Conservation (phyloP, 2,113 vertebrate species). For the Taxidea taxus region DNA sequence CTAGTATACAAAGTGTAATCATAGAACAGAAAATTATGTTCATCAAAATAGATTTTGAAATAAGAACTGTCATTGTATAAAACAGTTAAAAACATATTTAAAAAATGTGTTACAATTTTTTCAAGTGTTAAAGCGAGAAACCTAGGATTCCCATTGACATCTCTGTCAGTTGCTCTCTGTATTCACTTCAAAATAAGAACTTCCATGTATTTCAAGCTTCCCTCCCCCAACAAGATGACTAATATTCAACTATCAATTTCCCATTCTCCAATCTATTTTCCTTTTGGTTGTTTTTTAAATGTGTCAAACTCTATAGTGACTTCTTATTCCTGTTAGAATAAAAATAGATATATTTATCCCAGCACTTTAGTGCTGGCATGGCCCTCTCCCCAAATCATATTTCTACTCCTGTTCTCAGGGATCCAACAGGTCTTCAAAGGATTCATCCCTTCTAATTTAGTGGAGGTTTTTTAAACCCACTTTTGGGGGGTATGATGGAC, state of each 20-base stretch:
- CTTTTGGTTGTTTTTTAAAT: background rate
- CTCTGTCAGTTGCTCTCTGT: background rate
- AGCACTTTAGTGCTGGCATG: background rate
- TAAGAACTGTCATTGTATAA: background rate
- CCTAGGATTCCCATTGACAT: background rate
- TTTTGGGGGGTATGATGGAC: background rate
- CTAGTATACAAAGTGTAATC: background rate
- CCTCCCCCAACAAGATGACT: background rate
- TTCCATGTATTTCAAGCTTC: background rate
- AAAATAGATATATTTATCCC: background rate
- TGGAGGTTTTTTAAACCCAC: background rate
- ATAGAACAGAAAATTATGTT: background rate
- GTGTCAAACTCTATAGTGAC: background rate
- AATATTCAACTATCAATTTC: background rate
- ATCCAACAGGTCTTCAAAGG: background rate
- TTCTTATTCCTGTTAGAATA: background rate
- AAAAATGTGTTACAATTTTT: background rate
- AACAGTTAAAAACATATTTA: background rate
- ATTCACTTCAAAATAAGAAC: background rate
- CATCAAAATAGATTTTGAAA: background rate
- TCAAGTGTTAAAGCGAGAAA: background rate
- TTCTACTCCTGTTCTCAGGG: background rate
- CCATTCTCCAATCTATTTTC: background rate
- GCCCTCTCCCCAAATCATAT: fast-evolving
- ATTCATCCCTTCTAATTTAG: background rate